phyloP scores from a whole-genome alignment of 2,113 vertebrate genomes.

The Prochilodus magdalenae region DNA sequence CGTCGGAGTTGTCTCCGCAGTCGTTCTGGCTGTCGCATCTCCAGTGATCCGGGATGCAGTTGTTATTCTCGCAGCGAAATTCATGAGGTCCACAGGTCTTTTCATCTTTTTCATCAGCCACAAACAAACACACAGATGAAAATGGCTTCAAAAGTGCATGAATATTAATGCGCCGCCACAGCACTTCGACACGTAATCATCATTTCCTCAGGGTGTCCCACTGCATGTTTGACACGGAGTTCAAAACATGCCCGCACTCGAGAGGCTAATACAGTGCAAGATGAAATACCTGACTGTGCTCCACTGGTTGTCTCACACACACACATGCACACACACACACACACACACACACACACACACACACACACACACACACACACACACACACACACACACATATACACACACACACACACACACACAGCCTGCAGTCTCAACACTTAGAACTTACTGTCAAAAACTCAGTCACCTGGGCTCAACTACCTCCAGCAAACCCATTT shows the following conservation, averaged over 20 bases:
- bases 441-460: conserved; percentile 53
- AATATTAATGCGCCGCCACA: conserved; percentile 73
- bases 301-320: conserved; percentile 29
- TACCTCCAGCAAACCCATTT: conserved; percentile 30
- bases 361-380: not conserved
- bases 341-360: conserved; percentile 3
- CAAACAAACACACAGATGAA: conserved; percentile 77
- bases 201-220: conserved; percentile 74
- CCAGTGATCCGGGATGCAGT: conserved; percentile 99
- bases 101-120: conserved; percentile 88
- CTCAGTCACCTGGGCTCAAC: conserved; percentile 37
- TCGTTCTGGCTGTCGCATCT: conserved; percentile 97
- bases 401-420: conserved; percentile 1
- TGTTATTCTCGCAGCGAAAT: conserved; percentile 98
- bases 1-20: conserved; percentile 97
- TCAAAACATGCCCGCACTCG: conserved; percentile 70
- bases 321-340: not conserved
- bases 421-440: conserved; percentile 54
- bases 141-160: conserved; percentile 74
- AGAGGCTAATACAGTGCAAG: conserved; percentile 59
- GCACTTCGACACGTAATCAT: conserved; percentile 67
- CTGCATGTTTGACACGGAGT: conserved; percentile 67
- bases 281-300: conserved; percentile 71
- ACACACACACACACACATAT: conserved; percentile 6
- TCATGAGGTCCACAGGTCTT: conserved; percentile 98